These are phyloP conservation scores for Tetranychus piercei DNA, from an alignment of 2,888 invertebrate genomes.

Conservation along the genomic window DNA sequence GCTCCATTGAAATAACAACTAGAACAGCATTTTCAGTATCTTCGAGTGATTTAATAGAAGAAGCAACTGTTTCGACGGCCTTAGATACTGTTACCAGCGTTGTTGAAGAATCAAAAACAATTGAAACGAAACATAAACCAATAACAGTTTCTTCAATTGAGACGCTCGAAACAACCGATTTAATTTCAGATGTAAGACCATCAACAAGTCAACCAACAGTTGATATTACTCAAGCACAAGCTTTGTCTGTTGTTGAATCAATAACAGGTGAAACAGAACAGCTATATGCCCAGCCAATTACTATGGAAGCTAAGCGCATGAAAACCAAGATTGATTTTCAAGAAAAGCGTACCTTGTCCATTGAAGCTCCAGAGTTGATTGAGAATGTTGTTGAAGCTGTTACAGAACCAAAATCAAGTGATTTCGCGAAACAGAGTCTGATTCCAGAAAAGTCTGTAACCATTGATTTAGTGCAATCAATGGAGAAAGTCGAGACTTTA, in stretches of 20 bases:
- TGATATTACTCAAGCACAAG: neutral
- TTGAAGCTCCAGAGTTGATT: neutral
- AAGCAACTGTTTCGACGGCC: neutral
- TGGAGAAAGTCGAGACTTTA: neutral
- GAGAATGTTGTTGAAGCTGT: neutral
- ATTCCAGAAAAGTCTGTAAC: neutral
- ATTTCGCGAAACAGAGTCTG: neutral
- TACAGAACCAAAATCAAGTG: neutral
- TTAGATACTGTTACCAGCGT: neutral
- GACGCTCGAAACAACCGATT: neutral
- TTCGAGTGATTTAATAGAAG: neutral
- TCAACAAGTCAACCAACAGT: neutral
- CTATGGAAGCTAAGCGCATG: neutral
- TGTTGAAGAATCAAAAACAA: neutral
- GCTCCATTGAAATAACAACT: neutral
- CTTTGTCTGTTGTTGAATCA: neutral
- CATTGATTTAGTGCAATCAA: neutral
- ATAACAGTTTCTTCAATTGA: neutral
- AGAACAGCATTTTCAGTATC: neutral
- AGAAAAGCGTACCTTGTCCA: neutral
- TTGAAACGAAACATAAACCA: neutral
- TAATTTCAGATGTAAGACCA: neutral
- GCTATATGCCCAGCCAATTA: neutral
- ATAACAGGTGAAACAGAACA: neutral
- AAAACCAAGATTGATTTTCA: neutral